A percentile compares a stretch with the other conserved stretches of the same genome.
phyloP scores from a whole-genome alignment of 1,140 invertebrate species.

The Hermetia illucens region DNA sequence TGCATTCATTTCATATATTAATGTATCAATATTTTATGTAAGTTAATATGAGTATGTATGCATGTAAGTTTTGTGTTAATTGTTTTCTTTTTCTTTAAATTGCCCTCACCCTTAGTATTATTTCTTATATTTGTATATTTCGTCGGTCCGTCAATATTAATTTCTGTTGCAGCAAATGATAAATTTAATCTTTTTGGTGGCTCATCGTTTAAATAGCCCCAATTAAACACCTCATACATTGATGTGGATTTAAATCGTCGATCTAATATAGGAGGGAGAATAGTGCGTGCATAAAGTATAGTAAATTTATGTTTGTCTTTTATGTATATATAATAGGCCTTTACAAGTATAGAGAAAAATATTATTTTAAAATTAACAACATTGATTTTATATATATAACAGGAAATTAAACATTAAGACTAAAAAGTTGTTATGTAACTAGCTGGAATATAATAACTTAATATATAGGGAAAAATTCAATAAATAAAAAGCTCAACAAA shows the following conservation, averaged over 20 bases:
- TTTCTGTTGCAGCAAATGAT: slow-evolving; percentile 26
- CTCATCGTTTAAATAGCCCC: slow-evolving; percentile 41
- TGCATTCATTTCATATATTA: no score
- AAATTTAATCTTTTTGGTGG: slow-evolving; percentile 28
- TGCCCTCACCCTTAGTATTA: slow-evolving; percentile 9
- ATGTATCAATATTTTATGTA: no score
- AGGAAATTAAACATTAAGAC: slow-evolving; percentile 1
- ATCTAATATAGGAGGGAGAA: slow-evolving; percentile 14
- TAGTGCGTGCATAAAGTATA: slow-evolving; percentile 1
- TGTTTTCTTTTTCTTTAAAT: no score
- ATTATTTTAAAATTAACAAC: not conserved
- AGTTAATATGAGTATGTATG: no score
- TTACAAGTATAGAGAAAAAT: not conserved
- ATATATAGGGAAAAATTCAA: slow-evolving; percentile 7
- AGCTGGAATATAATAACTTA: slow-evolving; percentile 24
- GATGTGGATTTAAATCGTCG: slow-evolving; percentile 45
- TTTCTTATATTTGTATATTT: not conserved
- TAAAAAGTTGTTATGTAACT: slow-evolving; percentile 10
- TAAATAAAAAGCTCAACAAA: no score
- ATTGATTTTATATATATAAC: not conserved
- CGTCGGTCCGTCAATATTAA: slow-evolving; percentile 28
- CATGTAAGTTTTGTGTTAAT: no score
- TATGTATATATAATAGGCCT: not conserved
- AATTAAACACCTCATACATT: slow-evolving; percentile 64
- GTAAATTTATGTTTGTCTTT: not conserved